Base-by-base conservation (phyloP, 2,113 vertebrate genomes). In the Amia ocellicauda region DNA sequence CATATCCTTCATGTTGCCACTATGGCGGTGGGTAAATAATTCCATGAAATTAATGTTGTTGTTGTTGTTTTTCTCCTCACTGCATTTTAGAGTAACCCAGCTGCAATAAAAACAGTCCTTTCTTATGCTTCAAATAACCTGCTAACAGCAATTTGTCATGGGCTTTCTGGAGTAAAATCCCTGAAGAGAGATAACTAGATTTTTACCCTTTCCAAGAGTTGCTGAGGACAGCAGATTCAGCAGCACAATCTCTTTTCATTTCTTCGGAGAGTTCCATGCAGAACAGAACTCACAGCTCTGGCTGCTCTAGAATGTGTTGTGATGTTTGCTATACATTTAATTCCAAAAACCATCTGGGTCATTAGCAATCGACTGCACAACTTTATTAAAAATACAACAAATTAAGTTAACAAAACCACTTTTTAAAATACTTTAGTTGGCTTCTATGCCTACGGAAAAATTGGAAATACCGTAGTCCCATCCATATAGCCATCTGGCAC, bases 171-270 rank as follows among this genome's bases (percentile, higher is more conserved):
- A 79, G 84, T 78, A 70, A 75, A 76, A 76, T 69, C 79, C 80
- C 85, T 78, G 67, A 40, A 70, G 75, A 80, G 80, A 82, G 73
- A 76, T 74, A 77, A 85, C 85, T 85, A 84, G 80, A 83, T 73
- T 80, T 86, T 84, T 82, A 69, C 80, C 75, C 80, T 84, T 79
- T 73, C 66, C 43, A 73, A 63, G 78, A 76, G 73, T 78, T 84
- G 81, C 81, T 85, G 81, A 84, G 79, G 77, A 78, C 31, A 77
- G 83, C 83, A 85, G 77, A 85, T 86, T 85, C 81, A 81, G 79
- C 80, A 78, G 69, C 65, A 56, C 41, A 68, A 70, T 54, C 13
- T 19, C 49, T 68, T 68, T 64, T 16, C 51, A 26, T 55, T 55
- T 63, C 51, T 52, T 24, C 41, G n/a, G 47, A 62, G 36, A 36